Evolutionary conservation across 2,888 invertebrate species (phyloP), one percentile per base, ranked within the genome.

Genomic region (Schrankia costaestrigalis): DNA sequence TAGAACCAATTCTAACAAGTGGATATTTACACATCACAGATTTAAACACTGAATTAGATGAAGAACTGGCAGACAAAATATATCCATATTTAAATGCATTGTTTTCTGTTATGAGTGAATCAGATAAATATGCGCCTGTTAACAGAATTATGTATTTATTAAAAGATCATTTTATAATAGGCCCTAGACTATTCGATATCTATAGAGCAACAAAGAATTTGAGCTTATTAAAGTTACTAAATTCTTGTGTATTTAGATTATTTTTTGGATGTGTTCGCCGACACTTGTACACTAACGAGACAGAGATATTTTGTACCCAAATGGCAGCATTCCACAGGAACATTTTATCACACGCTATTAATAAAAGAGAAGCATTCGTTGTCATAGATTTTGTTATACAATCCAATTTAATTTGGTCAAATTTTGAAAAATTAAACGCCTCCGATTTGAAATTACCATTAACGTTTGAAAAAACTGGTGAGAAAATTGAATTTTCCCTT

Each of bases 391-490:
- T 59, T 13, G 34, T 56, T 3, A 44, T 61, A 3, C 56, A 56
- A 11, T 56, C 59, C 14, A 53, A 49, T 23, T 41, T 63, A 36
- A 62, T 65, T 32, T 69, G 62, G 59, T 44, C 53, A 2, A 55
- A 57, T 30, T 36, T 58, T 7, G 59, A 58, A n/a, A 55, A 46
- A 26, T 29, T 39, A n/a, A 34, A 41, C 28, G 32, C 32, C 8
- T 31, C 33, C 3, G 42, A 36, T 13, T 6, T 48, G 1, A 36
- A 35, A 9, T 41, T 46, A 9, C 51, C 60, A 8, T 33, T 56
- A 3, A 53, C 48, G 10, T 67, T 68, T 42, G 60, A 64, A 33
- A 56, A 58, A 26, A 57, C 65, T 32, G 71, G 69, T 3, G 52
- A 52, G 12, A 54, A 41, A 9, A 58, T 56, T n/a, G 51, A 55